Conservation (phyloP, 1,140 invertebrate species). For the Eupristina koningsbergeri region DNA sequence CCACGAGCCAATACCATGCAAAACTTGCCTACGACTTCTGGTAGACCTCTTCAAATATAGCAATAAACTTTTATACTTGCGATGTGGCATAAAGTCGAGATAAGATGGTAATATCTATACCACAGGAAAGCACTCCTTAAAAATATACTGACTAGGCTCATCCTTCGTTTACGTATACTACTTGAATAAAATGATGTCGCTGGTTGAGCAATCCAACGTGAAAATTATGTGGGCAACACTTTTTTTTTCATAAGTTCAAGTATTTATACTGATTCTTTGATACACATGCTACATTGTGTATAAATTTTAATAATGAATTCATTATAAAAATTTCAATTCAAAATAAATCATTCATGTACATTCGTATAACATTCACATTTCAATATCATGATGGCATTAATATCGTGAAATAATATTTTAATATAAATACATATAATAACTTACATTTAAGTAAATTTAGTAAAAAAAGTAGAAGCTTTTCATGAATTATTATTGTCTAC, state of each 20-base stretch:
- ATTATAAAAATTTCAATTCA: too few species aligned
- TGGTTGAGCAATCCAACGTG: background rate
- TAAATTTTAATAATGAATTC: too few species aligned
- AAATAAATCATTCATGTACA: too few species aligned
- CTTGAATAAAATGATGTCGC: background rate
- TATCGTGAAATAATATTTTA: too few species aligned
- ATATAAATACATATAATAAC: too few species aligned
- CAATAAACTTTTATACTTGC: background rate
- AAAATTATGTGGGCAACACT: background rate
- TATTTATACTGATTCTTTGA: background rate
- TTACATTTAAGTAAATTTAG: too few species aligned
- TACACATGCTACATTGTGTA: too few species aligned
- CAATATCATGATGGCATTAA: too few species aligned
- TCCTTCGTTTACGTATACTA: background rate
- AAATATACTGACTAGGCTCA: background rate
- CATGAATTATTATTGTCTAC: too few species aligned
- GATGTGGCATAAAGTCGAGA: background rate
- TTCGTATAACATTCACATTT: too few species aligned
- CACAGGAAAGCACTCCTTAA: background rate
- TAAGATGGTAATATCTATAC: conserved; percentile 1
- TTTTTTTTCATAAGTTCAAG: background rate
- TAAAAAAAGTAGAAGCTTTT: too few species aligned
- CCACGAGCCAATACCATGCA: background rate
- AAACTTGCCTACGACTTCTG: background rate
- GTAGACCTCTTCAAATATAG: background rate